phyloP scores from a whole-genome alignment of 2,797 vertebrate species.

The Melanogrammus aeglefinus region DNA sequence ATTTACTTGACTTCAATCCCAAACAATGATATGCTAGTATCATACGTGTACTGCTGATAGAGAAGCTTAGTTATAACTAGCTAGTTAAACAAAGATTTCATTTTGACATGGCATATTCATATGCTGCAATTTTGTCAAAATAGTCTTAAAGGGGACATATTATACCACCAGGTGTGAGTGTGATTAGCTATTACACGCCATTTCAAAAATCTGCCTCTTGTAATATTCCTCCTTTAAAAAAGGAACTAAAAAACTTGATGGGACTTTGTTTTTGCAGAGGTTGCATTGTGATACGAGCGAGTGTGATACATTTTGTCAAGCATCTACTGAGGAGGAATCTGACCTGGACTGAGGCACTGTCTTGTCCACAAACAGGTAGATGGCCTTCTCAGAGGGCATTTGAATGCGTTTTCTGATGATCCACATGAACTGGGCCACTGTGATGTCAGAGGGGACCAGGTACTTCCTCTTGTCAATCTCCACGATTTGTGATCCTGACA shows the following conservation, averaged over 20 bases:
- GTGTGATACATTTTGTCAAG: neutral
- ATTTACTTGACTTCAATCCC: neutral
- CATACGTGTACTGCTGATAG: neutral
- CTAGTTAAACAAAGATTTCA: neutral
- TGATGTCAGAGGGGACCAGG: constrained; percentile 96
- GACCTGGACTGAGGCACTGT: constrained; percentile 97
- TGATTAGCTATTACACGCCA: too few species aligned
- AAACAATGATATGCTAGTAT: neutral
- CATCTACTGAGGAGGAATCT: constrained; percentile 35
- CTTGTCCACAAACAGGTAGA: constrained; percentile 98
- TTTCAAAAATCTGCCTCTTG: too few species aligned
- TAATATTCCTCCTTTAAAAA: too few species aligned
- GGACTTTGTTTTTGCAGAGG: neutral
- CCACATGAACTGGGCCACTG: constrained; percentile 99
- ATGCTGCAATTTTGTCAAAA: neutral
- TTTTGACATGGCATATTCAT: neutral
- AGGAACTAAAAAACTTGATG: neutral
- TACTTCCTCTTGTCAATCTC: constrained; percentile 99
- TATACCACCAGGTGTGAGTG: too few species aligned
- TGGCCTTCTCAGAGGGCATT: constrained; percentile 97
- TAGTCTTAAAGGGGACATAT: neutral
- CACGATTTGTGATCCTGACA: constrained; percentile 96
- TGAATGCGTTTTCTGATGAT: constrained; percentile 99
- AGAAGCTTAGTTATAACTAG: neutral
- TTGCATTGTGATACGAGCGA: neutral